Evolutionary conservation across 2,797 vertebrate genomes (phyloP), one percentile per base, ranked within the genome.

Genomic region (Denticeps clupeoides): DNA sequence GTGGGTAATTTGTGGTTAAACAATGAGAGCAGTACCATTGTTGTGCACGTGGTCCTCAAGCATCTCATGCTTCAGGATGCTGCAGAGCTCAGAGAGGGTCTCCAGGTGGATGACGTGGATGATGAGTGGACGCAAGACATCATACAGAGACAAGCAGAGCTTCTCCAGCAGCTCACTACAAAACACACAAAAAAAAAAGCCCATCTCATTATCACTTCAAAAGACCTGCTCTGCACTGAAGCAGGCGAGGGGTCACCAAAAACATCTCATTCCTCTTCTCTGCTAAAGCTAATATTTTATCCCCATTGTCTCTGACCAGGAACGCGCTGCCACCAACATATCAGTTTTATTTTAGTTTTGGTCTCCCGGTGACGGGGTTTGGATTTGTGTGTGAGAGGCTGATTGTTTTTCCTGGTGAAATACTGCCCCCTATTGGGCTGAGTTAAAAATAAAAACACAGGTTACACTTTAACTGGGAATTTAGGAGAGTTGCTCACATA

Each of bases 1-100:
- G 27, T n/a, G 27, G 28, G 27, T 28, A 5, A 1, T 25, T 8
- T 10, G 9, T 28, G 27, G 10, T 25, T 24, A 24, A 25, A 7
- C 8, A 8, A 25, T 25, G 9, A 1, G 27, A 27, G 26, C 13
- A 13, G 12, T 37, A 95, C 95, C 83, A 22, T 96, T 98, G 67
- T 95, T 95, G 37, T 90, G 89, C n/a, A 95, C 90, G 1, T 99
- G 95, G 64, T 97, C 95, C 64, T 97, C 95, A 59, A 98, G 82
- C 87, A 99, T 97, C 73, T 99, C 95, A 16, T 92, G 97, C 82
- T 97, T 99, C 33, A 99, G 87, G 70, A 99, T 99, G 33, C 93
- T 85, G 16, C 95, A 99, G 65, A 99, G 93, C 70, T 99, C 95
- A 0, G 95, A 94, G 13, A 99, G 77, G 0, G 95, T 99, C 77